Conservation (phyloP, 2,888 invertebrate species). For the Drosophila fungiperda region DNA sequence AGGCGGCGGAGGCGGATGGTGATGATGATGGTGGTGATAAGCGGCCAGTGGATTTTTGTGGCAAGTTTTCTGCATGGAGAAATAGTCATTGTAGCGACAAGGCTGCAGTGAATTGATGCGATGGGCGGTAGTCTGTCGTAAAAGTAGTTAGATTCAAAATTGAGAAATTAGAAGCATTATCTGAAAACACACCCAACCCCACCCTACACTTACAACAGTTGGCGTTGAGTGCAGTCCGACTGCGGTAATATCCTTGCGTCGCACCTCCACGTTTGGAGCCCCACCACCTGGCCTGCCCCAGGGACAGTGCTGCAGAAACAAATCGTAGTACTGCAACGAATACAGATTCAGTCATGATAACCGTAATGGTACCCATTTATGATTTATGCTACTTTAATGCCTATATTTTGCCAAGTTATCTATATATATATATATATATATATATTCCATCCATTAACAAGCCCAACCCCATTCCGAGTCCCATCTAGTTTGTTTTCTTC, state of each 20-base stretch:
- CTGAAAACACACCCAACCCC: not conserved
- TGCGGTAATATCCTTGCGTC: constrained; percentile 89
- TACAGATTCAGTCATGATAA: not conserved
- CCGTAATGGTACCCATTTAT: not conserved
- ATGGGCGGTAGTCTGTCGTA: constrained; percentile 70
- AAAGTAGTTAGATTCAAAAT: not conserved
- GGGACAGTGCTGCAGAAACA: constrained; percentile 91
- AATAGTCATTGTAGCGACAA: constrained; percentile 83
- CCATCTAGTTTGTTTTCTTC: not conserved
- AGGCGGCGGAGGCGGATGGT: constrained; percentile 51
- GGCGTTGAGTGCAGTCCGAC: constrained; percentile 89
- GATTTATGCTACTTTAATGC: constrained; percentile 59
- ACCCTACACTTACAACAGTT: constrained; percentile 84
- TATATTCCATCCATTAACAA: constrained; percentile 9
- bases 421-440: not conserved
- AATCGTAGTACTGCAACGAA: constrained; percentile 86
- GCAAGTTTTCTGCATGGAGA: constrained; percentile 81
- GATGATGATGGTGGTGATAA: constrained; percentile 76
- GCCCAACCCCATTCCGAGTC: not conserved
- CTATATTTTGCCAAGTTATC: constrained; percentile 31
- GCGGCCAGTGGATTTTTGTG: constrained; percentile 72
- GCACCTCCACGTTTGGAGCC: constrained; percentile 89
- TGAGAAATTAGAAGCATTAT: not conserved
- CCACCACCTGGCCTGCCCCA: constrained; percentile 92
- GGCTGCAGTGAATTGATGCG: constrained; percentile 81